Base-by-base conservation (phyloP, 1,140 invertebrate species). In the Philotrypesis tridentata region DNA sequence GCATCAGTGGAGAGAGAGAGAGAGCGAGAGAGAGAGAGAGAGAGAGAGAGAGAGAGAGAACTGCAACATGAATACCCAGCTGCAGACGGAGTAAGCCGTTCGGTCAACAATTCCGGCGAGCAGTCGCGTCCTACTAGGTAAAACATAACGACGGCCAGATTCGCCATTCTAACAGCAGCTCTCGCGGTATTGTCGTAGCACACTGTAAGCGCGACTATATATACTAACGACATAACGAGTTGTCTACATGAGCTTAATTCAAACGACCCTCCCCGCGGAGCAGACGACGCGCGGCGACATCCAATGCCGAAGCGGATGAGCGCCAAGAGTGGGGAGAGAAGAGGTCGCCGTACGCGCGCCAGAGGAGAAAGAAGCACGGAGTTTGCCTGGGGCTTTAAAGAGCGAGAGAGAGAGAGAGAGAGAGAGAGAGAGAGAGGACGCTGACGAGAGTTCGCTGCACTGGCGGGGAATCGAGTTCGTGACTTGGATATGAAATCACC, bases 391-490 rank as follows among this genome's bases (percentile, higher is more conserved):
- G 37, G 40, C 21, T 72, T 72, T 72, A 37, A 27, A 72, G 17
- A 40, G 74, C 29, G 79, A 67, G 67, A 68, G 61, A 73, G 33
- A 60, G 80, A 68, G 60, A 73, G 79, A 68, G 82, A 83, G 79
- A 82, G 80, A 84, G 84, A 70, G 80, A 4, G 75, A 60, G 63
- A 25, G 65, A n/a, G 84, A 72, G 83, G 87, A 84, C 83, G 85
- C 85, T 86, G 48, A 68, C 67, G 29, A 68, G 27, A 31, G 67
- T 29, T 31, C 17, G 29, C 87, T 29, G 82, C 84, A 86, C 86
- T 83, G 86, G 85, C 84, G 80, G 81, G 85, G 85, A 89, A 89
- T 89, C 87, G 87, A 89, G 87, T 89, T 89, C 87, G 89, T 89
- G 86, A 86, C 86, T 85, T 83, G 87, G 85, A 87, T 88, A 87